Conservation (phyloP, 2,888 invertebrate genomes). For the Azorinus chamasolen region DNA sequence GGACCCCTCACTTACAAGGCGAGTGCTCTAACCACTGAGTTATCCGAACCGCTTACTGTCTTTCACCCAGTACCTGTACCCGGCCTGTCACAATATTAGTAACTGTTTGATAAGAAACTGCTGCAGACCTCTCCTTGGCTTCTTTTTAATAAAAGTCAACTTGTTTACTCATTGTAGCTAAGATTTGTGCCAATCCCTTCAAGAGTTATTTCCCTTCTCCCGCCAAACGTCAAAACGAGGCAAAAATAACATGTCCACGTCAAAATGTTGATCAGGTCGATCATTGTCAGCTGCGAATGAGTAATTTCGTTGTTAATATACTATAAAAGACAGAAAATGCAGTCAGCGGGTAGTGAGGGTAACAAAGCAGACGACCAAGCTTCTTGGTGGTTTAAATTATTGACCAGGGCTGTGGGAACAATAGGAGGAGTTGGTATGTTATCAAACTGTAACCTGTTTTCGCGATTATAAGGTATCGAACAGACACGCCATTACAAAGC, state of each 20-base stretch:
- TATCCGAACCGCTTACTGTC: too few species aligned
- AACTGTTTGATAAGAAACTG: too few species aligned
- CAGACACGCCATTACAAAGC: too few species aligned
- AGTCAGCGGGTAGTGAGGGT: slow-evolving; percentile 19
- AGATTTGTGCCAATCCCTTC: neutral
- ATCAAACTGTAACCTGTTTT: slow-evolving; percentile 22
- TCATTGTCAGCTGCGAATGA: slow-evolving; percentile 43
- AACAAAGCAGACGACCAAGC: slow-evolving; percentile 51
- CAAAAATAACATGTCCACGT: slow-evolving; percentile 62
- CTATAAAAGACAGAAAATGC: slow-evolving; percentile 30
- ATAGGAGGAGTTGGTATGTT: slow-evolving; percentile 72
- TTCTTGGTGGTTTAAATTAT: slow-evolving; percentile 75
- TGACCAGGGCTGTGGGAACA: slow-evolving; percentile 69
- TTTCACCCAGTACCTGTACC: too few species aligned
- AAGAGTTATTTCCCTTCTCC: slow-evolving; percentile 32
- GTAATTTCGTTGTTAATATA: slow-evolving; percentile 1
- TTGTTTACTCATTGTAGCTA: too few species aligned
- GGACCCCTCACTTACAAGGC: too few species aligned
- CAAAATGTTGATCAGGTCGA: slow-evolving; percentile 35
- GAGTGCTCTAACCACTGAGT: too few species aligned
- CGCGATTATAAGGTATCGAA: slow-evolving; percentile 26
- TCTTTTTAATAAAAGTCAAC: too few species aligned
- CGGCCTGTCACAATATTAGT: too few species aligned
- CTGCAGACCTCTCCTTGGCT: too few species aligned
- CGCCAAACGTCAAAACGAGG: slow-evolving; percentile 58